A percentile compares a stretch with the other conserved stretches of the same genome.
phyloP scores from a whole-genome alignment of 2,888 invertebrate genomes.

The Diaperis boleti region DNA sequence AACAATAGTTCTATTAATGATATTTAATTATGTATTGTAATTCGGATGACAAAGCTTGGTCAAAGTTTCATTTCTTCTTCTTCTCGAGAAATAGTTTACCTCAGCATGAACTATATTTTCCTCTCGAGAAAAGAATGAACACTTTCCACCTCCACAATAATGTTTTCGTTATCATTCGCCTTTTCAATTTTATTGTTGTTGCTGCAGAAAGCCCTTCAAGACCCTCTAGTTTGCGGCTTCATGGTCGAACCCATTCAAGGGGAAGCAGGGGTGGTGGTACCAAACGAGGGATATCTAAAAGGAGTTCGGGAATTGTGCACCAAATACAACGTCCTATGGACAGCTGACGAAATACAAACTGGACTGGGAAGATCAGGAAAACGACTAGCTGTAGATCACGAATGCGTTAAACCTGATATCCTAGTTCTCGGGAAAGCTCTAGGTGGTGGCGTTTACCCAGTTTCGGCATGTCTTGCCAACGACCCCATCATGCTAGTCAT shows the following conservation, averaged over 20 bases:
- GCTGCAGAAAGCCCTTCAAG: constrained; percentile 69
- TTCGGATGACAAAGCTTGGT: too few relatives aligned
- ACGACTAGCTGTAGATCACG: constrained; percentile 80
- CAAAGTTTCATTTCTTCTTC: too few relatives aligned
- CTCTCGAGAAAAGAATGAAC: too few relatives aligned
- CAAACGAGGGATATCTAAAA: constrained; percentile 78
- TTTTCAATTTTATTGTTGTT: constrained; percentile 11
- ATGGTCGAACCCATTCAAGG: constrained; percentile 93
- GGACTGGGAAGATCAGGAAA: constrained; percentile 87
- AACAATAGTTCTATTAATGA: too few relatives aligned
- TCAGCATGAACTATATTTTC: too few relatives aligned
- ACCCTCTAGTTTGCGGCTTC: constrained; percentile 81
- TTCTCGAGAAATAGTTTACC: too few relatives aligned
- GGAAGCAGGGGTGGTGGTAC: constrained; percentile 85
- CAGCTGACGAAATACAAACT: constrained; percentile 89
- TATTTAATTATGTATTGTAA: too few relatives aligned
- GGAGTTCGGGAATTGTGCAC: constrained; percentile 79
- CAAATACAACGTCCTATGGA: constrained; percentile 84
- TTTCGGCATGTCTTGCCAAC: constrained; percentile 76
- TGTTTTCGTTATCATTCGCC: too few relatives aligned
- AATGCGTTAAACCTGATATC: constrained; percentile 81
- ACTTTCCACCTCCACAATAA: too few relatives aligned
- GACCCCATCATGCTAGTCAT: constrained; percentile 80
- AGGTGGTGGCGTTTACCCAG: constrained; percentile 86
- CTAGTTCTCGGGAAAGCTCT: constrained; percentile 84